Conservation (phyloP, 2,113 vertebrate genomes). For the Coptodon bakossiorum region DNA sequence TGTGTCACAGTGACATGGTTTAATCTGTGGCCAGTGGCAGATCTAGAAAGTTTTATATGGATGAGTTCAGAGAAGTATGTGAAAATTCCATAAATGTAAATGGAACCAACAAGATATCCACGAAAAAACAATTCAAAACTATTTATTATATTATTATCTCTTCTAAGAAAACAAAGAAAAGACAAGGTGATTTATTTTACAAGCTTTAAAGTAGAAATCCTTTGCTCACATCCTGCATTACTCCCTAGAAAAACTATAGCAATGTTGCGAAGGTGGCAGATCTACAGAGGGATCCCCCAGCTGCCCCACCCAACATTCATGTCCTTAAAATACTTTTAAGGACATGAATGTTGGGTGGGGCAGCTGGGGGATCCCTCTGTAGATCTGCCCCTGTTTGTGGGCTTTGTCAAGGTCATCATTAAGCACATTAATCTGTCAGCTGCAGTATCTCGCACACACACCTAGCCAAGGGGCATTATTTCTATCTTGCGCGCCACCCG, state of each 20-base stretch:
- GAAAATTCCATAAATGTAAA: not conserved
- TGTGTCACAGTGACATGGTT: not conserved
- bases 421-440: not conserved
- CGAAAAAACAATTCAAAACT: not conserved
- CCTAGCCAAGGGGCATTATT: not conserved
- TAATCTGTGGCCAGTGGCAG: not conserved
- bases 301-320: no score
- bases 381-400: not conserved
- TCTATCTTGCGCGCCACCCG: not conserved
- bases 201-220: not conserved
- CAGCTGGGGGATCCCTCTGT: not conserved
- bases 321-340: not conserved
- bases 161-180: not conserved
- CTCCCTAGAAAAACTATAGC: not conserved
- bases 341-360: not conserved
- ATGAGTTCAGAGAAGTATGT: not conserved
- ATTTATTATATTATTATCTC: not conserved
- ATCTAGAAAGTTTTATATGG: not conserved
- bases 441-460: not conserved
- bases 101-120: not conserved
- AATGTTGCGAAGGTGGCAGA: not conserved
- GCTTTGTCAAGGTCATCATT: not conserved
- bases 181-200: not conserved
- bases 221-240: not conserved
- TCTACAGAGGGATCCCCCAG: no score